phyloP scores from a whole-genome alignment of 2,113 vertebrate species.

The Neodontobutis hainanensis region DNA sequence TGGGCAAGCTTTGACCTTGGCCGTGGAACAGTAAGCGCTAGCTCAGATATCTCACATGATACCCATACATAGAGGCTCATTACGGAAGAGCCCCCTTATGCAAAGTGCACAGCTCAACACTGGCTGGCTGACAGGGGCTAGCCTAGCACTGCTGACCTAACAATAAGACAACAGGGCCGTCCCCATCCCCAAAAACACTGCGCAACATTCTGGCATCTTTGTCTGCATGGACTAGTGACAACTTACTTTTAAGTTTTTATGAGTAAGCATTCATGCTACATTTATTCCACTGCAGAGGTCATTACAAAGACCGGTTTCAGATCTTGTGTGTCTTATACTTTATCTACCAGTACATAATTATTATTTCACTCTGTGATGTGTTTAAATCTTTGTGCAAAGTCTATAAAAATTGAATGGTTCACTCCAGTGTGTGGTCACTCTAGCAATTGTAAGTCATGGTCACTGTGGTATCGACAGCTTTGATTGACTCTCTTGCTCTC shows the following conservation, averaged over 20 bases:
- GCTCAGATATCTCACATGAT: constrained; percentile 83
- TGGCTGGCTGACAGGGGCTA: constrained; percentile 73
- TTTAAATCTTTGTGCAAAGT: constrained; percentile 38
- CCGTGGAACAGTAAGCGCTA: constrained; percentile 75
- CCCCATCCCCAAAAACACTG: constrained; percentile 48
- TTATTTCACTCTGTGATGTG: constrained; percentile 34
- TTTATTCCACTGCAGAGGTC: constrained; percentile 2
- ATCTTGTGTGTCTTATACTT: neutral
- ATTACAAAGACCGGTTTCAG: neutral
- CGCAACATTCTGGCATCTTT: constrained; percentile 32
- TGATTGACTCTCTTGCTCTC: constrained; percentile 61
- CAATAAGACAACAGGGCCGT: constrained; percentile 70
- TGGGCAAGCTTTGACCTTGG: constrained; percentile 78
- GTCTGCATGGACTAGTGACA: constrained; percentile 34
- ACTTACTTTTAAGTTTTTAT: constrained; percentile 17
- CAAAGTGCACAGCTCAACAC: constrained; percentile 78
- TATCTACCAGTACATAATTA: constrained; percentile 3
- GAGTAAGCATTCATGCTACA: neutral
- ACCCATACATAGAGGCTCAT: constrained; percentile 80
- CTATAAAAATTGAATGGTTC: constrained; percentile 42
- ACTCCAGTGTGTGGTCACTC: constrained; percentile 23
- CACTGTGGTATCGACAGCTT: constrained; percentile 64
- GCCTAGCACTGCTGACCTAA: constrained; percentile 78
- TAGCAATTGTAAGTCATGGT: constrained; percentile 53
- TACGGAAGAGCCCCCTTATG: constrained; percentile 79